Evolutionary conservation across 2,888 invertebrate species (phyloP).

Genomic region (Eueremaeus valkanovi): DNA sequence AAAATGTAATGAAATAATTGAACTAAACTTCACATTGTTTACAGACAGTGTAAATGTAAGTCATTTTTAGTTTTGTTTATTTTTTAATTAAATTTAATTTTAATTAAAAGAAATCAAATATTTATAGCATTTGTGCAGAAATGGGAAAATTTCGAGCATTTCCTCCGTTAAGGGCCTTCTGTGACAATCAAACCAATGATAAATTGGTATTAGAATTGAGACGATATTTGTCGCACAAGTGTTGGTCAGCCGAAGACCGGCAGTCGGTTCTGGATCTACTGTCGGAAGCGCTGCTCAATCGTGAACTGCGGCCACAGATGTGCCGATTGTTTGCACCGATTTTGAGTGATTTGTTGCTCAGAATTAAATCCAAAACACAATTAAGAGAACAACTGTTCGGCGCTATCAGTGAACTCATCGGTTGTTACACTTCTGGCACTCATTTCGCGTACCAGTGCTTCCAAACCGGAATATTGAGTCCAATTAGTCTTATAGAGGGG

Average conservation of each 20-base stretch:
- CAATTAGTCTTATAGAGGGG: neutral
- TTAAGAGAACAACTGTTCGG: conserved; percentile 24
- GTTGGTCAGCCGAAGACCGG: conserved; percentile 27
- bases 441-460: conserved; percentile 40
- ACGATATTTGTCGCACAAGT: neutral
- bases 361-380: neutral
- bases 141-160: conserved; percentile 17
- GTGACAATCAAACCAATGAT: neutral
- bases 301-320: conserved; percentile 1
- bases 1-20: neutral
- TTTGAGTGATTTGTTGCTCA: conserved; percentile 28
- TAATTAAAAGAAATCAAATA: neutral
- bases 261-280: conserved; percentile 1
- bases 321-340: conserved; percentile 27
- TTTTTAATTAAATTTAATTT: neutral
- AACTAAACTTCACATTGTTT: neutral
- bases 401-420: conserved; percentile 38
- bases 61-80: no score
- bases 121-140: neutral
- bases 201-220: neutral
- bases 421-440: conserved; percentile 32
- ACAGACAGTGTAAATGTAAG: no score
- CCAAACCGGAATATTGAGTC: neutral
- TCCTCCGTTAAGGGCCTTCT: neutral
- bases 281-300: neutral